phyloP scores from a whole-genome alignment of 2,113 vertebrate genomes.

The rabbit (Oryctolagus cuniculus) region mOryCun1.1 NC_091436.1:60814501-60815000 shows the following conservation, averaged over 20 bases:
- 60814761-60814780: neutral
- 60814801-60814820: constrained; percentile 48
- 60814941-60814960: no score
- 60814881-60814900: neutral
- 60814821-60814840: neutral
- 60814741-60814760: constrained; percentile 18
- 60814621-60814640: neutral
- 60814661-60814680: neutral
- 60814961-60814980: no score
- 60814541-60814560: neutral
- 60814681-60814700: neutral
- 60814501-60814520: neutral
- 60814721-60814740: neutral
- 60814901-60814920: neutral
- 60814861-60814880: neutral
- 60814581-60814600: neutral
- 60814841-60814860: constrained; percentile 9
- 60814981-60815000: no score
- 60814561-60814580: neutral
- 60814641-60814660: neutral
- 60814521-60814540: neutral
- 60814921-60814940: no score
- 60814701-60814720: neutral
- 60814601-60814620: neutral
- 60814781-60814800: constrained; percentile 29